Evolutionary conservation across 2,888 invertebrate genomes (phyloP), one percentile per base, ranked within the genome.

Genomic region (Tortricodes alternella): DNA sequence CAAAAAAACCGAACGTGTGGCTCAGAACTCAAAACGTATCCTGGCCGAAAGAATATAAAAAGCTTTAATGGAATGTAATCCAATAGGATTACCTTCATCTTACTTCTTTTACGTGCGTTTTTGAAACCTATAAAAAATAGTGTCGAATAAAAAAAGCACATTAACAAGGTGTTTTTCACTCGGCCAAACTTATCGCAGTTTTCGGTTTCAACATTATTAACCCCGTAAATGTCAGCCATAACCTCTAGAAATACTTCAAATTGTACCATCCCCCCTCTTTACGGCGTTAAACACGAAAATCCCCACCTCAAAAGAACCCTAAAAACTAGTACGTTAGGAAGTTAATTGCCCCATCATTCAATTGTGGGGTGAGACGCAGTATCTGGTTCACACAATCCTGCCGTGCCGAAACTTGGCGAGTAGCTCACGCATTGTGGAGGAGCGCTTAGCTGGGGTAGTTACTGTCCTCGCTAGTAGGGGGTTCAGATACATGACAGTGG

Each of bases 351-450:
- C 55, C 35, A 53, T 53, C 53, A 53, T 48, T 53, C 53, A 48
- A 53, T 46, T 32, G 44, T 43, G 29, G 44, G 70, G 70, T 68
- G 74, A 68, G 73, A 67, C 66, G 63, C 60, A 59, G 66, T 71
- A 68, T 78, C 76, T 81, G 73, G 80, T 83, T 76, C 76, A 77
- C 79, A 78, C 79, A 74, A 70, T 70, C 59, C 70, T 68, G 70
- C 67, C 69, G 68, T 71, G 70, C 68, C 64, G 66, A 44, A 55
- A 49, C 34, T 35, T 53, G 53, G 24, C 41, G 19, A 27, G 46
- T 38, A 38, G 18, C 53, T 48, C 55, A 48, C 55, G 48, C 55
- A 58, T 27, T 27, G 21, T 7, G 19, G 11, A 8, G 67, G 29
- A 18, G 21, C 55, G 65, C 80, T 80, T 67, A 53, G 32, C 11